Base-by-base conservation (phyloP, 2,888 invertebrate genomes). In the Seladonia tumulorum region DNA sequence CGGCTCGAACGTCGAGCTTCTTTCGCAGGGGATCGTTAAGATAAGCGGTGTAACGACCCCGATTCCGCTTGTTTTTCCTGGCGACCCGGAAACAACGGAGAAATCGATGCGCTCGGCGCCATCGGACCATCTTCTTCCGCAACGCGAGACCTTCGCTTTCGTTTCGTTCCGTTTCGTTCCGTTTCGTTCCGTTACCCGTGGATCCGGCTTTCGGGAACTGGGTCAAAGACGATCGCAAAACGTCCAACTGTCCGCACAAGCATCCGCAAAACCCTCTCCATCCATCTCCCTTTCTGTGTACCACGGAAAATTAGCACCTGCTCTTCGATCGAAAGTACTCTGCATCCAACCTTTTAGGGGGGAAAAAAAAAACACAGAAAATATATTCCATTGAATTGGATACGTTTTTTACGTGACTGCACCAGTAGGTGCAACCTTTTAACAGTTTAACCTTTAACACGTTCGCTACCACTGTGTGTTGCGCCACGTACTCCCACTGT, bases 51-150 rank as follows among this genome's bases (percentile, higher is more conserved):
- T 60, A 72, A 75, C 29, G 42, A 76, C 66, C 76, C 12, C n/a
- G 35, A 22, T 78, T 18, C 35, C 39, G 42, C 35, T 66, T 66
- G 35, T 66, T 66, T 35, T 66, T 18, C 35, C 66, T n/a, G 7
- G 7, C 8, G 29, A 3, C 8, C 8, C 66, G 66, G 35, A 66
- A 66, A 18, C 66, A 29, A 14, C 35, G 78, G 73, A 82, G 76
- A 81, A 90, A 92, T 90, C 92, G 88, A 92, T 91, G 87, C 73
- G 72, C 29, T 71, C 68, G 91, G 87, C 89, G 91, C 90, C 92
- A 73, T 73, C 87, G 76, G 75, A 79, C 89, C 90, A 85, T 83
- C 82, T 85, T 87, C 63, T 76, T 79, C 76, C 78, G 42, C 57
- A 18, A 78, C 42, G 81, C 80, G 71, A 70, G 79, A 79, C 53